Percentiles rank a stretch among this genome's conserved stretches.
Evolutionary conservation across 2,797 vertebrate genomes (phyloP).

Genomic region (Hozukius guyotensis): DNA sequence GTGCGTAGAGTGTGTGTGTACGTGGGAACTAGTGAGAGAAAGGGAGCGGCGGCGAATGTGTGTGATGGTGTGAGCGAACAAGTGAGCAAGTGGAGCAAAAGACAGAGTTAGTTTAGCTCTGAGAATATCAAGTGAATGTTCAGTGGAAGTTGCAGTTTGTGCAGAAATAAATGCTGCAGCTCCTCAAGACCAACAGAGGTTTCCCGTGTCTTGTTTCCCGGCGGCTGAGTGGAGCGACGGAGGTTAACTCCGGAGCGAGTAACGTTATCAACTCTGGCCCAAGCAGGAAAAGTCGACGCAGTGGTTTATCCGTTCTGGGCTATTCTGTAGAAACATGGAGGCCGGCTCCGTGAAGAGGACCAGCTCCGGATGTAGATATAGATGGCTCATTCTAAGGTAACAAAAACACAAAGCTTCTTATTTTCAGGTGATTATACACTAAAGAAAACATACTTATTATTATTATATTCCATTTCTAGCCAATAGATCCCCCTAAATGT

Average conservation of each 20-base stretch:
- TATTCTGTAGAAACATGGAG: background rate
- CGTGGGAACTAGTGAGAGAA: background rate
- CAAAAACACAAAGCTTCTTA: background rate
- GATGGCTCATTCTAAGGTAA: background rate
- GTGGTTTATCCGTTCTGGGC: background rate
- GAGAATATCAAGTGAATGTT: background rate
- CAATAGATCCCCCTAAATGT: background rate
- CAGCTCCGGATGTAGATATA: too few species aligned
- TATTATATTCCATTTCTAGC: background rate
- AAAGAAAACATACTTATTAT: background rate
- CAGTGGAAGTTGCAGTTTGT: background rate
- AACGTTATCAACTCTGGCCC: background rate
- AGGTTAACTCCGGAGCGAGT: background rate
- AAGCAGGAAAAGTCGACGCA: background rate
- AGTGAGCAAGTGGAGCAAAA: background rate
- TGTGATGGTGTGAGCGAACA: background rate
- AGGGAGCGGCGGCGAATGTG: background rate
- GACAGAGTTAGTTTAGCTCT: background rate
- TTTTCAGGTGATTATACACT: background rate
- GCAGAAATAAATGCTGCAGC: background rate
- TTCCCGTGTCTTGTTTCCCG: background rate
- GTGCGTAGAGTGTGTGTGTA: rapidly evolving
- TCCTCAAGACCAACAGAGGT: background rate
- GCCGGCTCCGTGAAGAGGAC: too few species aligned
- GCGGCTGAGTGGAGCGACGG: background rate